Conservation (phyloP, 1,140 invertebrate genomes). For the Eufriesea mexicana region DNA sequence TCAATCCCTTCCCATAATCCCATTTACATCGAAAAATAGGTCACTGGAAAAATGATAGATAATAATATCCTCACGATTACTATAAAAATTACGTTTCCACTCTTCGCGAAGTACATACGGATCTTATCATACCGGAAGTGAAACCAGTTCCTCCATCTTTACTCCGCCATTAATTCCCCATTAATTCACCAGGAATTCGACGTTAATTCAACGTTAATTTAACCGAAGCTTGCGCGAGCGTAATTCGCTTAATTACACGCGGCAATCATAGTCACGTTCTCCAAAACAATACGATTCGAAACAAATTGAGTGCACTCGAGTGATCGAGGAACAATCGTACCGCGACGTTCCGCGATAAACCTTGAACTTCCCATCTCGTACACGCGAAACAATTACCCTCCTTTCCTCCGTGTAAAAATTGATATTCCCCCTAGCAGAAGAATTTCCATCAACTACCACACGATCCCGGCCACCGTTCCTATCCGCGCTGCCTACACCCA, state of each 20-base stretch:
- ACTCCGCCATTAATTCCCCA: too few species aligned
- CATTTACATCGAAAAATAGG: background rate
- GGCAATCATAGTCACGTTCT: background rate
- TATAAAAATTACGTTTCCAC: background rate
- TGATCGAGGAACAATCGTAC: background rate
- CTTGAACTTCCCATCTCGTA: background rate
- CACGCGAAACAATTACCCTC: constrained; percentile 6
- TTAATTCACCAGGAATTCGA: too few species aligned
- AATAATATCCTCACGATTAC: background rate
- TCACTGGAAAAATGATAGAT: background rate
- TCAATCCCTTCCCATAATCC: background rate
- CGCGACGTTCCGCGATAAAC: constrained; percentile 8
- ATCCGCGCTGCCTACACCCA: background rate
- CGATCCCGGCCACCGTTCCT: too few species aligned
- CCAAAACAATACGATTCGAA: background rate
- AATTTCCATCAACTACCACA: constrained; percentile 13
- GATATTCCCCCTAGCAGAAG: background rate
- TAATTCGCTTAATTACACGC: background rate
- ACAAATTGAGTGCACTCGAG: background rate
- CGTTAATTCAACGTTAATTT: too few species aligned
- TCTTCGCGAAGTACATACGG: background rate
- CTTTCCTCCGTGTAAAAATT: background rate
- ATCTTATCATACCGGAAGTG: too few species aligned
- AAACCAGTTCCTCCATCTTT: too few species aligned
- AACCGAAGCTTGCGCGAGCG: too few species aligned